Evolutionary conservation across 2,888 invertebrate genomes (phyloP), one percentile per base, ranked within the genome.

Genomic region (Germaria angustata): DNA sequence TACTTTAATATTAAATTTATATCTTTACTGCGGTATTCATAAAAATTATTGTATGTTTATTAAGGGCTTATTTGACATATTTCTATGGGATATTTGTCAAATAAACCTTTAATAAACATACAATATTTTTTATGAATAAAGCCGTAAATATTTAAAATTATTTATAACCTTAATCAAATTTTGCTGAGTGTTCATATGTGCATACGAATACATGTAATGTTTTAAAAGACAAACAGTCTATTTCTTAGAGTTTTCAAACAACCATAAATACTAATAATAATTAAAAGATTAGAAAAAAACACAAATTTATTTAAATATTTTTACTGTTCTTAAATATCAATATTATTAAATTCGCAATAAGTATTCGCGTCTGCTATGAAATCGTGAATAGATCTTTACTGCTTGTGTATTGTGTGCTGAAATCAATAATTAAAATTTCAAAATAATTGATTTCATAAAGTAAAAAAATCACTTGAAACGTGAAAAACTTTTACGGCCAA

Each of bases 401-500:
- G n/a, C 34, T 66, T 68, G 51, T 36, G 49, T 59, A 24, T 36
- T 32, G 59, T 59, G 39, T 32, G 51, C 66, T 36, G 15, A 44
- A 72, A 41, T 20, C 57, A 41, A 49, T 71, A 55, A 71, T 72
- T 72, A 66, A 49, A 39, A 66, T 41, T 59, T 73, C 66, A 44
- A 73, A 51, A 66, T 72, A 51, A 66, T 59, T 32, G 22, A 24
- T 22, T 46, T 44, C 5, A 46, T 8, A 71, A 61, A 17, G 11
- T 22, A 34, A 63, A 39, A 78, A 78, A 65, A 41, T 59, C 65
- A 79, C 71, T 65, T 77, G 69, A 80, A 76, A 66, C 77, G 72
- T 78, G 72, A 72, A 81, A 66, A 78, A 61, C 61, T 73, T 76
- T 66, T 66, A 61, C 41, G 49, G 71, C 55, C 63, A 72, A 66